Evolutionary conservation across 2,888 invertebrate species (phyloP).

Genomic region (Calliphora vomitoria): DNA sequence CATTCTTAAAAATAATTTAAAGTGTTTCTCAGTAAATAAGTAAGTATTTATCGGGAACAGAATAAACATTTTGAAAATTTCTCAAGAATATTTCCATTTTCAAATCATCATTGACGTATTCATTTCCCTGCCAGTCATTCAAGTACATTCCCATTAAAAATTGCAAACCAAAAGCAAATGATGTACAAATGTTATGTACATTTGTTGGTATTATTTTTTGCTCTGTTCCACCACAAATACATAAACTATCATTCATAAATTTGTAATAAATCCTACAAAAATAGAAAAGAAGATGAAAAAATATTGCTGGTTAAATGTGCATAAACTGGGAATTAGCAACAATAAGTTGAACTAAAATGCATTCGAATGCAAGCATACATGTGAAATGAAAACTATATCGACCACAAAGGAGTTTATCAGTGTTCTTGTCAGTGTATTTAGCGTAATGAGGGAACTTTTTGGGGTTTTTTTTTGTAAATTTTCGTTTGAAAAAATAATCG

Average conservation of each 20-base stretch:
- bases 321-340: slow-evolving; percentile 11
- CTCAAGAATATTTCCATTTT: too few species aligned
- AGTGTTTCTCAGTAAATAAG: too few species aligned
- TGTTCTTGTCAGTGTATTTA: slow-evolving; percentile 1
- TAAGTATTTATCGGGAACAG: too few species aligned
- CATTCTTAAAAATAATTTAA: too few species aligned
- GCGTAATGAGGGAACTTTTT: neutral
- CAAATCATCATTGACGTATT: too few species aligned
- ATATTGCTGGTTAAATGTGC: neutral
- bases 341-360: neutral
- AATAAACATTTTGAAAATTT: too few species aligned
- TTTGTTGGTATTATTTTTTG: too few species aligned
- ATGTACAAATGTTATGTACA: too few species aligned
- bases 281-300: neutral
- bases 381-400: neutral
- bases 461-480: neutral
- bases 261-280: neutral
- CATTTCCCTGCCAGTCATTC: too few species aligned
- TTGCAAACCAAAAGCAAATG: too few species aligned
- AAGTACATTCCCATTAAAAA: too few species aligned
- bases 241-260: slow-evolving; percentile 5
- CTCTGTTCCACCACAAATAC: neutral
- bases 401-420: slow-evolving; percentile 36
- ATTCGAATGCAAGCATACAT: neutral
- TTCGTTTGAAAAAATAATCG: neutral